Base-by-base conservation (phyloP, 2,888 invertebrate genomes). In the Uloborus plumipes region DNA sequence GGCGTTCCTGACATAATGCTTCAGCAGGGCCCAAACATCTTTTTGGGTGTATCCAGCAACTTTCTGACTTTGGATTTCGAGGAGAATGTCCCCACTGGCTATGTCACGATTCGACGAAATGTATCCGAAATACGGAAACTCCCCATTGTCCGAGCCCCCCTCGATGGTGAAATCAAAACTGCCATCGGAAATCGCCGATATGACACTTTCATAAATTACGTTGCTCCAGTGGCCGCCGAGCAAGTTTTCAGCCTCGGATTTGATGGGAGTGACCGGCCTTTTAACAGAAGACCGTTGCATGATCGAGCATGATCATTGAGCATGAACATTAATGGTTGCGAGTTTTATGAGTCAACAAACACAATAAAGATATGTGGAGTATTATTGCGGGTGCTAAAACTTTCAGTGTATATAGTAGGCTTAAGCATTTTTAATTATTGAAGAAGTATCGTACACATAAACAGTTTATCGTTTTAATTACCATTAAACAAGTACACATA, bases 11-110 rank as follows among this genome's bases (percentile, higher is more conserved):
- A 90, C 89, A 87, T 76, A 80, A 39, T 85, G 80, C 22, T 84
- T 80, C 15, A 85, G 53, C 55, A 84, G 59, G 47, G 72, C 62
- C 14, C 84, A 50, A n/a, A 91, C 90, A 88, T 92, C 92, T 81
- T 90, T 87, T 86, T 90, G 89, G 3, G 92, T 92, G 87, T 90
- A 91, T 61, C 92, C 92, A 73, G 91, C 90, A 82, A 92, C 90
- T 88, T 91, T 90, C 87, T 91, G 90, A 53, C 91, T 91, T 87
- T 91, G 91, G 70, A 91, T 89, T 87, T 91, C 91, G 78, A 91
- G 86, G 49, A 91, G 86, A 74, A 91, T 88, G 85, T 91, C 90
- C 20, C 89, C 89, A 26, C 67, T 78, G 14, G 76, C 64, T 20
- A 83, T 50, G 26, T 31, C 62, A 31, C 67, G 59, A 53, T 80